Percentiles rank a stretch among this genome's conserved stretches.
phyloP scores from a whole-genome alignment of 2,888 invertebrate genomes.

The Antitype chi region DNA sequence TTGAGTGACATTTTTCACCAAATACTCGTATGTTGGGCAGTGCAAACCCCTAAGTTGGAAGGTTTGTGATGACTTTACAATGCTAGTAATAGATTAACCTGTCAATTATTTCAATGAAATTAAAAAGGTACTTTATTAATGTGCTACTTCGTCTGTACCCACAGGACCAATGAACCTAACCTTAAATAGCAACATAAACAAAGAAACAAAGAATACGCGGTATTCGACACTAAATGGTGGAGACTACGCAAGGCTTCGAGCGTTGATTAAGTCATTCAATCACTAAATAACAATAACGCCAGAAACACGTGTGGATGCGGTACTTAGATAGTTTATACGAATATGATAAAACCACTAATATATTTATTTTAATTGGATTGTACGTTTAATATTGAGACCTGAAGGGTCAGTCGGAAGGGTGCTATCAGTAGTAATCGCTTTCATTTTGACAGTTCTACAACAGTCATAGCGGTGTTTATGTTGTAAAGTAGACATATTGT shows the following conservation, averaged over 20 bases:
- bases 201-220: conserved; percentile 34
- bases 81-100: background rate
- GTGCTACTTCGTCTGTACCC: background rate
- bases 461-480: too few species aligned
- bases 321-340: background rate
- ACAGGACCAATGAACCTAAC: conserved; percentile 29
- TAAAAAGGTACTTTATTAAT: conserved; percentile 12
- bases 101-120: background rate
- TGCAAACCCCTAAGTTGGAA: background rate
- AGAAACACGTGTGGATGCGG: conserved; percentile 38
- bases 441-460: too few species aligned
- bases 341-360: background rate
- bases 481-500: too few species aligned
- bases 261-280: conserved; percentile 61
- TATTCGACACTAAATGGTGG: conserved; percentile 29
- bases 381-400: background rate
- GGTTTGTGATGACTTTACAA: too few species aligned
- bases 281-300: conserved; percentile 26
- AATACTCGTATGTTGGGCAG: background rate
- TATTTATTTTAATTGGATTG: background rate
- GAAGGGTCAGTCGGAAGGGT: too few species aligned
- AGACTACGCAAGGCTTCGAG: conserved; percentile 55
- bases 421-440: too few species aligned
- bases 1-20: background rate
- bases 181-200: conserved; percentile 28